These are phyloP conservation scores for Zaprionus lachaisei DNA, from an alignment of 1,140 invertebrate species.

Conservation along the genomic window DNA sequence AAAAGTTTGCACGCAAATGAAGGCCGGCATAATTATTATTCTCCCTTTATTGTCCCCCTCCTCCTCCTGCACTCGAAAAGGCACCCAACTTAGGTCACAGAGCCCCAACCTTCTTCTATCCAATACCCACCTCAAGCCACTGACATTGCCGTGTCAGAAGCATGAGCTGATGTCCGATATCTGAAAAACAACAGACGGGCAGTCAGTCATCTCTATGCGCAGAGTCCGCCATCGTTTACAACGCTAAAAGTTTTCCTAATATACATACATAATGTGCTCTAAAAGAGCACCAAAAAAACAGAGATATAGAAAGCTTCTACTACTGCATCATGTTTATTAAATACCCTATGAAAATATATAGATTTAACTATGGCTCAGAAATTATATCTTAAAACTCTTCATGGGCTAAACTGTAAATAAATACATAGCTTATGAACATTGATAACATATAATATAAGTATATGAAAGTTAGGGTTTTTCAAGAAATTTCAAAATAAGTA, in stretches of 20 bases:
- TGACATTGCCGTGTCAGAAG: conserved; percentile 48
- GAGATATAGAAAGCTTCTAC: background rate
- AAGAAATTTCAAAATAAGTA: no score
- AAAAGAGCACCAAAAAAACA: background rate
- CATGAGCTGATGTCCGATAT: conserved; percentile 43
- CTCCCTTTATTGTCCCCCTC: conserved; percentile 3
- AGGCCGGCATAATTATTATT: conserved; percentile 75
- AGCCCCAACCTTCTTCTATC: background rate
- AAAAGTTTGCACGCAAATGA: conserved; percentile 78
- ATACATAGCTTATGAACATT: no score
- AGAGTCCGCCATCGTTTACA: conserved; percentile 4
- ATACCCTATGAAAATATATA: background rate
- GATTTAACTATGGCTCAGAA: background rate
- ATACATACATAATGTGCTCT: conserved; percentile 44
- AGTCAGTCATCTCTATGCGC: conserved; percentile 27
- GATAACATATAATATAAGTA: no score
- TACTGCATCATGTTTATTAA: background rate
- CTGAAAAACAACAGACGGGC: conserved; percentile 43
- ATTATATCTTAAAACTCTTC: no score
- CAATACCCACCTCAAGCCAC: conserved; percentile 64
- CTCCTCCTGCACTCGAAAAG: background rate
- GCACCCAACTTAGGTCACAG: no score
- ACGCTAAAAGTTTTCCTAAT: conserved; percentile 64
- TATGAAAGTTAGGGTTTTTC: no score
- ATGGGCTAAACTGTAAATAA: no score